Percentiles rank a stretch among this genome's conserved stretches.
phyloP scores from a whole-genome alignment of 2,888 invertebrate genomes.

The Caenorhabditis sp. region DNA sequence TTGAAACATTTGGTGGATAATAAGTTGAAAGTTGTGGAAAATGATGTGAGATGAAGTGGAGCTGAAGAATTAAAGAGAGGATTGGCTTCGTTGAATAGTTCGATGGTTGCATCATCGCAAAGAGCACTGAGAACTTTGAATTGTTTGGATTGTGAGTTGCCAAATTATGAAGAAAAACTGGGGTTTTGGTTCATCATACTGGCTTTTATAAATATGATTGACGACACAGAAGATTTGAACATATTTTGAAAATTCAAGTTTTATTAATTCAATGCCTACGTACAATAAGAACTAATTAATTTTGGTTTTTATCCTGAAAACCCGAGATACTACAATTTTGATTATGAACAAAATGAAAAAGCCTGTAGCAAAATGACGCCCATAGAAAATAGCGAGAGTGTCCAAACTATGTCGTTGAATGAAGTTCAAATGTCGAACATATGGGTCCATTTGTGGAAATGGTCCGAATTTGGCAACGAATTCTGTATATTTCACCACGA shows the following conservation, averaged over 20 bases:
- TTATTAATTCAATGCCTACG: too few species aligned
- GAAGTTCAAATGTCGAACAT: slow-evolving; percentile 23
- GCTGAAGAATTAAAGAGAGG: slow-evolving; percentile 60
- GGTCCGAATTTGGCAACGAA: slow-evolving; percentile 25
- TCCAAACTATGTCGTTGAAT: slow-evolving; percentile 39
- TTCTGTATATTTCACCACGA: neutral
- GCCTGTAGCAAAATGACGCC: neutral
- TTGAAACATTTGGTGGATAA: slow-evolving; percentile 44
- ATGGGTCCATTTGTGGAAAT: slow-evolving; percentile 30
- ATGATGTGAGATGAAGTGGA: slow-evolving; percentile 47
- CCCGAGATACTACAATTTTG: neutral
- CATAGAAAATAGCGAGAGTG: neutral
- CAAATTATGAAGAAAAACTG: too few species aligned
- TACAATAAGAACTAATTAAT: too few species aligned
- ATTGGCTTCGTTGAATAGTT: slow-evolving; percentile 60
- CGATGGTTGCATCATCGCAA: slow-evolving; percentile 52
- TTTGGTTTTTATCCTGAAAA: too few species aligned
- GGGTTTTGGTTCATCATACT: too few species aligned
- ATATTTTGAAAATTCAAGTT: too few species aligned
- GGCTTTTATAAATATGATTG: too few species aligned
- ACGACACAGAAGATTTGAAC: too few species aligned
- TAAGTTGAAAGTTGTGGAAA: slow-evolving; percentile 47
- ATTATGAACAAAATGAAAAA: neutral
- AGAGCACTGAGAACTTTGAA: slow-evolving; percentile 53
- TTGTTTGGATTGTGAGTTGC: slow-evolving; percentile 42